phyloP scores from a whole-genome alignment of 2,888 invertebrate genomes.

The Dilophus febrilis region DNA sequence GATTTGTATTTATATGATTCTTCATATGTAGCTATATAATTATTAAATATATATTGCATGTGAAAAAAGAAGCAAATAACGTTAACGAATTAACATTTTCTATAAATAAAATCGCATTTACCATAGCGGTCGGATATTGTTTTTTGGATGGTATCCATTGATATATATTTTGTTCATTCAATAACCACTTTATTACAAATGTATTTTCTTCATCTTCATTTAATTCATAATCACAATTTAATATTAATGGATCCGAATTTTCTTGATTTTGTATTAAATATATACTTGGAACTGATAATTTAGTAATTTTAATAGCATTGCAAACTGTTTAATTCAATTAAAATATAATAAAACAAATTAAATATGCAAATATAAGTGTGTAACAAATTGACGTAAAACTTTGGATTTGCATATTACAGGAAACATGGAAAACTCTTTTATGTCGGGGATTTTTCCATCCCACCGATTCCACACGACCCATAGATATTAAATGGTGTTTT shows the following conservation, averaged over 20 bases:
- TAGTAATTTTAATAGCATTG: conserved; percentile 6
- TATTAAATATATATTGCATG: neutral
- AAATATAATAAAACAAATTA: too few species aligned
- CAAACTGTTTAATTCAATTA: too few species aligned
- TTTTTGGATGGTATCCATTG: conserved; percentile 60
- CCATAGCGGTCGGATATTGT: conserved; percentile 37
- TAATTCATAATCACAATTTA: conserved; percentile 54
- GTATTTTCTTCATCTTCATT: conserved; percentile 46
- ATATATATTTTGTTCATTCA: conserved; percentile 52
- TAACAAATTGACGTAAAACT: too few species aligned
- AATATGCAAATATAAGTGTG: too few species aligned
- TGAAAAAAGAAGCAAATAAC: neutral
- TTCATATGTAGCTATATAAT: conserved; percentile 22
- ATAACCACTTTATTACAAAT: conserved; percentile 61
- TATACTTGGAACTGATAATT: conserved; percentile 5
- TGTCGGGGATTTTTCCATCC: too few species aligned
- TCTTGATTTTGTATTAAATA: conserved; percentile 18
- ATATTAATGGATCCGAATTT: conserved; percentile 37
- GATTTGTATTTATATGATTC: conserved; percentile 42
- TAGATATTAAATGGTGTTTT: too few species aligned
- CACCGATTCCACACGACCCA: too few species aligned
- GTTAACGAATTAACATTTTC: neutral
- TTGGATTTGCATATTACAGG: too few species aligned
- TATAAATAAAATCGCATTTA: conserved; percentile 18
- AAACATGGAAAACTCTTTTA: too few species aligned